A percentile compares a stretch with the other conserved stretches of the same genome.
Conservation (phyloP, 1,140 invertebrate genomes). For the Cherax quadricarinatus region DNA sequence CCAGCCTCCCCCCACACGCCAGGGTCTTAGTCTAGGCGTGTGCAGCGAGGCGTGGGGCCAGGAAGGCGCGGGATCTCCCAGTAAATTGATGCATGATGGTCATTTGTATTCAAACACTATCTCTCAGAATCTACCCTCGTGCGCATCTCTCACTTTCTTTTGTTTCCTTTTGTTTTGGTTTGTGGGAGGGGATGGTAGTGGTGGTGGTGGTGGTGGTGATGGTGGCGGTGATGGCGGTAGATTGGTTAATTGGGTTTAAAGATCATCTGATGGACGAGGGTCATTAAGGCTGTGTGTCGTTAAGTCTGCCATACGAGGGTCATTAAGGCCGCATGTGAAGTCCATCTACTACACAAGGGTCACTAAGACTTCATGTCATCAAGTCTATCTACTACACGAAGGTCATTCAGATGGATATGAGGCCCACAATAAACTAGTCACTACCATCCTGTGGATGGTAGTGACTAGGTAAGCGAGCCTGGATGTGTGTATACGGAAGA, state of each 20-base stretch:
- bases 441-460: too few relatives aligned
- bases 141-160: neutral
- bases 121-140: constrained; percentile 26
- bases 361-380: too few relatives aligned
- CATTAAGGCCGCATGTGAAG: too few relatives aligned
- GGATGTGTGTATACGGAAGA: too few relatives aligned
- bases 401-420: too few relatives aligned
- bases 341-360: too few relatives aligned
- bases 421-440: too few relatives aligned
- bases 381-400: too few relatives aligned
- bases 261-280: neutral
- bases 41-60: neutral
- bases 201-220: neutral
- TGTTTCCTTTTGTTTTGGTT: neutral
- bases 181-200: too few relatives aligned
- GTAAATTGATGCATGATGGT: constrained; percentile 37
- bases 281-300: neutral
- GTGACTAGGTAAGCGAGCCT: too few relatives aligned
- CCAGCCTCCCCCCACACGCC: neutral
- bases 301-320: too few relatives aligned
- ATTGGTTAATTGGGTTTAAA: neutral
- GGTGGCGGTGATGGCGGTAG: too few relatives aligned
- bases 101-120: constrained; percentile 33
- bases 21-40: neutral
- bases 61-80: neutral